A percentile compares a stretch with the other conserved stretches of the same genome.
These are phyloP conservation scores for Electrona antarctica DNA, from an alignment of 2,113 vertebrate genomes.

Conservation along the genomic window DNA sequence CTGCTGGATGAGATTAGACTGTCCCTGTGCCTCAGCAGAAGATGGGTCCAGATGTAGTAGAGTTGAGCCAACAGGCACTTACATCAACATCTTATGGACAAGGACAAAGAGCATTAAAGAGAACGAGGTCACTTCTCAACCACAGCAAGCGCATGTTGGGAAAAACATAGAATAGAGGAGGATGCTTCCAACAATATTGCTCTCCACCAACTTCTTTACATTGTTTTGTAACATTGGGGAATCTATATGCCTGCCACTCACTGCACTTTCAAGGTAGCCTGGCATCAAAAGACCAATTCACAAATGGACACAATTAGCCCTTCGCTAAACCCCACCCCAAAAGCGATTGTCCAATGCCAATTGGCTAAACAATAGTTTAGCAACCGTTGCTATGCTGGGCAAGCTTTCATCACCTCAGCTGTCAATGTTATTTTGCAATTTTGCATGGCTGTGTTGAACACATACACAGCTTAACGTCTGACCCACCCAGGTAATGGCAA, in stretches of 20 bases:
- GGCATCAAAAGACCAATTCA: too few relatives aligned
- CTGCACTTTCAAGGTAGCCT: too few relatives aligned
- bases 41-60: constrained; percentile 51
- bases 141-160: constrained; percentile 19
- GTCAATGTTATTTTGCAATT: too few relatives aligned
- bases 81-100: constrained; percentile 32
- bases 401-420: too few relatives aligned
- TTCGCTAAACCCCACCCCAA: too few relatives aligned
- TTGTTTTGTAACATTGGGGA: constrained; percentile 12
- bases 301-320: too few relatives aligned
- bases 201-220: constrained; percentile 1
- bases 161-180: constrained; percentile 7
- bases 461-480: too few relatives aligned
- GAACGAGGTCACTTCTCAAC: constrained; percentile 36
- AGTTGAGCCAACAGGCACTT: constrained; percentile 40
- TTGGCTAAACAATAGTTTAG: too few relatives aligned
- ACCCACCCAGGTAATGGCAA: too few relatives aligned
- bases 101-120: constrained; percentile 46
- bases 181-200: constrained; percentile 24
- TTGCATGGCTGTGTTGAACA: too few relatives aligned
- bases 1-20: constrained; percentile 63
- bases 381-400: too few relatives aligned
- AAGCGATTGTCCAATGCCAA: too few relatives aligned
- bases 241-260: constrained; percentile 13
- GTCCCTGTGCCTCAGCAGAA: constrained; percentile 44